Conservation (phyloP, 2,113 vertebrate genomes). For the Forbesichthys agassizii region DNA sequence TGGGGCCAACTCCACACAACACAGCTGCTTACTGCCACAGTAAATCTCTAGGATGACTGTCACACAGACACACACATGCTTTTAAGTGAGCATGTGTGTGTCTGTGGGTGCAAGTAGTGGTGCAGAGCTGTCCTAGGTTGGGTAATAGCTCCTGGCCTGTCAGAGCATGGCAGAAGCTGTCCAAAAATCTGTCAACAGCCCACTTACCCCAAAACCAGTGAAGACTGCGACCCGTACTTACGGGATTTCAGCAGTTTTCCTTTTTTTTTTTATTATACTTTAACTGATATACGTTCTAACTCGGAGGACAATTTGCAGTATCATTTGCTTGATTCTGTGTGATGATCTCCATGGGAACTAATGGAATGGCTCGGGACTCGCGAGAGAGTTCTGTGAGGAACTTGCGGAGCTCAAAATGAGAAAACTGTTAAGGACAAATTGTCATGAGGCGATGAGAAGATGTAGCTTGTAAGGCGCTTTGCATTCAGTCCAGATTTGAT, state of each 20-base stretch:
- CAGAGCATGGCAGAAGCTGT: conserved; percentile 54
- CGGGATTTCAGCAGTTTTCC: conserved; percentile 61
- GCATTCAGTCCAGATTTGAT: conserved; percentile 18
- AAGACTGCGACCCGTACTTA: conserved; percentile 54
- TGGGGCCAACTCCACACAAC: conserved; percentile 61
- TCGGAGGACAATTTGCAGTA: conserved; percentile 10
- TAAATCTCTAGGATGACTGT: conserved; percentile 66
- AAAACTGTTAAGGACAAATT: neutral
- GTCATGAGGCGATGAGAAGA: neutral
- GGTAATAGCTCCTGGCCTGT: conserved; percentile 74
- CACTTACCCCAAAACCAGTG: conserved; percentile 70
- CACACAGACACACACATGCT: neutral
- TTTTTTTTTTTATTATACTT: conserved; percentile 50
- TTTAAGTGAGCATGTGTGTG: conserved; percentile 37
- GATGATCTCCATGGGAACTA: conserved; percentile 14
- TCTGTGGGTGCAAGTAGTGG: conserved; percentile 59
- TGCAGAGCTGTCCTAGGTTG: conserved; percentile 69
- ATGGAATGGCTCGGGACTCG: neutral
- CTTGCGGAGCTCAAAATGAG: neutral
- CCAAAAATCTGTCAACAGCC: conserved; percentile 75
- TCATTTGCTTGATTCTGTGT: conserved; percentile 14
- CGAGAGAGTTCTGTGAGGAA: neutral
- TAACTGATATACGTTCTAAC: conserved; percentile 51
- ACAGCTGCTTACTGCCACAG: conserved; percentile 72
- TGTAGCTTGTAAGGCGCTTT: neutral